Evolutionary conservation across 2,888 invertebrate species (phyloP), one percentile per base, ranked within the genome.

Genomic region (Patella ulyssiponensis): DNA sequence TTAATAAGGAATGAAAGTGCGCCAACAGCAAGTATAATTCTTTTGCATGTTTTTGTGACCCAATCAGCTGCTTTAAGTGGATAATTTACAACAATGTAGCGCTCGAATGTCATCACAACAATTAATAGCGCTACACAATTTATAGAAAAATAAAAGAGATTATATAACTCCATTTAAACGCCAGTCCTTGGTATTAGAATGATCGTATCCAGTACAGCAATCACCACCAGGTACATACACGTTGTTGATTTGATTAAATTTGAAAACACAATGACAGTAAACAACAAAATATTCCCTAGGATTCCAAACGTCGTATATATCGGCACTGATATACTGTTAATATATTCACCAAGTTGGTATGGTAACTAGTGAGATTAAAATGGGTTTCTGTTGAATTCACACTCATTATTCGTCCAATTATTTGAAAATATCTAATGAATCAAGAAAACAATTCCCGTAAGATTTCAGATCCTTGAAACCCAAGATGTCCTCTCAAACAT

Each of bases 21-120:
- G 5, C 71, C 72, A 12, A 76, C 15, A 2, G 44, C 71, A 2
- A 73, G 17, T 17, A 76, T 76, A n/a, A 51, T 58, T 17, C 69
- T 79, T 53, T 76, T 15, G 7, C 71, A 64, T 14, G 64, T 73
- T 23, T 73, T 27, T 1, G 78, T 71, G 51, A 72, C 71, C 54
- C 77, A 64, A 1, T 64, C 51, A 15, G 27, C 54, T 4, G 80
- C 76, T 52, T 79, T 64, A 1, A 80, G 69, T 44, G 81, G 81
- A 58, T 78, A 81, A 15, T 27, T 69, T 7, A 81, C 79, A 53
- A 73, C 79, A 17, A 81, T 23, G 76, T 73, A 81, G n/a, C 80
- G 77, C 33, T 81, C 81, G 5, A 77, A 52, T 17, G 81, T 80
- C 77, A 81, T 77, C 51, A 74, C 80, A 17, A 80, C 70, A 56